Conservation (phyloP, 1,140 invertebrate genomes). For the Triops cancriformis region DNA sequence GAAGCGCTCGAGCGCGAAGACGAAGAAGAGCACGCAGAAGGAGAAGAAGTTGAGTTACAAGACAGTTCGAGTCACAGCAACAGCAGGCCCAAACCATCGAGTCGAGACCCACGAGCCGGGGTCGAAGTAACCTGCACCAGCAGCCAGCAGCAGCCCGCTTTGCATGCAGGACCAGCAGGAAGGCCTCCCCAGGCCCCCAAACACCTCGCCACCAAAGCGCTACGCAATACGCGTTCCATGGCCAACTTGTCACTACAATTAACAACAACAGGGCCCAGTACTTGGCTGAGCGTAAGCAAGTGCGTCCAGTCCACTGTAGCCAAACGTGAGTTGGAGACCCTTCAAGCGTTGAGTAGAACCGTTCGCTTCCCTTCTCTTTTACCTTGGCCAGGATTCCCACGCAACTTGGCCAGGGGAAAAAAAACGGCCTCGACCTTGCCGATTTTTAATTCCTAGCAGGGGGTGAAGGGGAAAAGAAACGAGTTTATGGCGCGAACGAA, state of each 20-base stretch:
- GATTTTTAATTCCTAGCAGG: not conserved
- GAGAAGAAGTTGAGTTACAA: not conserved
- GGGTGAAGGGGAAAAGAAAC: not conserved
- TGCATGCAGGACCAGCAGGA: conserved; percentile 7
- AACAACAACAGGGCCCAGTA: not conserved
- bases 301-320: conserved; percentile 8
- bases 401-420: not conserved
- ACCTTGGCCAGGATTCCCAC: not conserved
- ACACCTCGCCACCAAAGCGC: not conserved
- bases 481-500: not conserved
- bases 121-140: not conserved
- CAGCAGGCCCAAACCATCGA: not conserved
- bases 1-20: not conserved
- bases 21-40: no score
- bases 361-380: not conserved
- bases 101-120: not conserved
- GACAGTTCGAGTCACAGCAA: conserved; percentile 12
- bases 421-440: conserved; percentile 18
- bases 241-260: conserved; percentile 10
- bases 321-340: not conserved
- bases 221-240: not conserved
- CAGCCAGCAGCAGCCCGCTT: not conserved
- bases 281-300: conserved; percentile 9
- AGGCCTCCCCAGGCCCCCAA: not conserved
- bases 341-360: no score